Percentiles rank a stretch among this genome's conserved stretches.
Evolutionary conservation across 2,888 invertebrate species (phyloP).

Genomic region (Drosophila atroscutellata): DNA sequence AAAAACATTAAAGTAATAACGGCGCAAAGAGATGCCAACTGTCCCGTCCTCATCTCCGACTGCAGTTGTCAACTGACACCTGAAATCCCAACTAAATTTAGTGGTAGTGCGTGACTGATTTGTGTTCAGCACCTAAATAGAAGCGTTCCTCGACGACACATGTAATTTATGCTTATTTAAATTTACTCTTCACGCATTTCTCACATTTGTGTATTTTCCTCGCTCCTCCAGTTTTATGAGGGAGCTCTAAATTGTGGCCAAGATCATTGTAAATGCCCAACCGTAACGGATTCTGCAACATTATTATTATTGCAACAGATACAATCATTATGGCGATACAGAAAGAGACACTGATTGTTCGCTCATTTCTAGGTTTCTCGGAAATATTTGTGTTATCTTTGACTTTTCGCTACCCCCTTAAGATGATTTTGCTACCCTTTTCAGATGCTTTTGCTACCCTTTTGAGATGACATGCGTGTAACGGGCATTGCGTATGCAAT

Average conservation of each 20-base stretch:
- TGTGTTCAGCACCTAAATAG: constrained; percentile 11
- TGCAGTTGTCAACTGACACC: not conserved
- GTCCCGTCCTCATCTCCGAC: not conserved
- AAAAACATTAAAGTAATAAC: not conserved
- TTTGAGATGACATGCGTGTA: not conserved
- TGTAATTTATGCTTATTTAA: constrained; percentile 58
- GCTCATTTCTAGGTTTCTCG: constrained; percentile 13
- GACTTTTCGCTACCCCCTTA: not conserved
- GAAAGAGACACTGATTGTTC: constrained; percentile 32
- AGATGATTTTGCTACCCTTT: not conserved
- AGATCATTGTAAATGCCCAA: not conserved
- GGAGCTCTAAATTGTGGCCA: not conserved
- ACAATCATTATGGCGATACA: constrained; percentile 6
- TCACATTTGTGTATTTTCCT: constrained; percentile 44
- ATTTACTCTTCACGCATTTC: constrained; percentile 74
- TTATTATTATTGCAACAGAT: not conserved
- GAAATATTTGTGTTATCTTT: constrained; percentile 26
- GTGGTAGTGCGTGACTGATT: constrained; percentile 11
- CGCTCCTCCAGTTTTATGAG: constrained; percentile 43
- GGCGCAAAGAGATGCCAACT: not conserved
- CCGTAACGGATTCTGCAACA: not conserved
- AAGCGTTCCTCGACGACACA: not conserved
- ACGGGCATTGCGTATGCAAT: not conserved
- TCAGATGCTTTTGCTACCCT: not conserved
- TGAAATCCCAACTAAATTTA: constrained; percentile 70